phyloP scores from a whole-genome alignment of 2,888 invertebrate species.

The Syrphus vitripennis region DNA sequence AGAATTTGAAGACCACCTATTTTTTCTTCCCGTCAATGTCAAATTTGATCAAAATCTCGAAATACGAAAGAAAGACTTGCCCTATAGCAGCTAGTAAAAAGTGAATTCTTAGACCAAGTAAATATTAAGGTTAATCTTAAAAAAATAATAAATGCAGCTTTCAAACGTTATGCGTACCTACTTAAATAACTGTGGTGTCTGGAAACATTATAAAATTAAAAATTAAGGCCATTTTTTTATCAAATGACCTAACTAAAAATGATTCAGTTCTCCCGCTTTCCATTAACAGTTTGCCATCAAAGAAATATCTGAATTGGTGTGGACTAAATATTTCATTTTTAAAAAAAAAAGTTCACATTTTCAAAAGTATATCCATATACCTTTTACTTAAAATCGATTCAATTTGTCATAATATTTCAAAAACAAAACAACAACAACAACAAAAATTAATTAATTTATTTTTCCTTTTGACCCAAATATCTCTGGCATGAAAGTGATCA shows the following conservation, averaged over 20 bases:
- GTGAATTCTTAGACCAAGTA: too few relatives aligned
- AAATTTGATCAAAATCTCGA: too few relatives aligned
- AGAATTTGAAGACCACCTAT: too few relatives aligned
- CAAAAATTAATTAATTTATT: conserved; percentile 9
- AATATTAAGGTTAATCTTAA: too few relatives aligned
- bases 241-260: neutral
- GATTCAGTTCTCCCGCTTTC: neutral
- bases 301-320: neutral
- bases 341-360: neutral
- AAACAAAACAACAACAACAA: neutral
- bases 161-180: too few relatives aligned
- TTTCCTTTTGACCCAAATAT: conserved; percentile 18
- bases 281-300: neutral
- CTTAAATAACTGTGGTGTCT: too few relatives aligned
- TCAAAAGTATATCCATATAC: neutral
- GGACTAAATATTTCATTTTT: neutral
- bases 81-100: too few relatives aligned
- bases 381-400: conserved; percentile 11
- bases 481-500: conserved; percentile 24
- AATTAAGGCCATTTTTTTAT: too few relatives aligned
- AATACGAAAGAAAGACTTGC: too few relatives aligned
- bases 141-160: too few relatives aligned
- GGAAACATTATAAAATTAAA: too few relatives aligned
- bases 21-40: too few relatives aligned
- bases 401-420: conserved; percentile 34